phyloP scores from a whole-genome alignment of 1,140 invertebrate genomes.

The Sitophilus oryzae region DNA sequence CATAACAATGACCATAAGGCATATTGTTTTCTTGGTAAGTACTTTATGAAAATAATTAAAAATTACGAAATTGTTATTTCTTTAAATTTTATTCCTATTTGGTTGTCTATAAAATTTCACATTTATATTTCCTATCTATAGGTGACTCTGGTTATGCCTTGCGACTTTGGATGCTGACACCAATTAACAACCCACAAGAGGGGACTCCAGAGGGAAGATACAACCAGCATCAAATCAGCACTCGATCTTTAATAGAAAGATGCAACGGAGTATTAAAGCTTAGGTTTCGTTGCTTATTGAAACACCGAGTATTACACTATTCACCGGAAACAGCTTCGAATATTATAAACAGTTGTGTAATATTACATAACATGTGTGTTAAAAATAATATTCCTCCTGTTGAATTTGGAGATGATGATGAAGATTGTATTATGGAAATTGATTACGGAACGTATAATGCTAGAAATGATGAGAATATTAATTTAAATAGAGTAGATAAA shows the following conservation, averaged over 20 bases:
- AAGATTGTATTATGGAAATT: conserved; percentile 2
- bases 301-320: conserved; percentile 33
- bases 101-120: conserved; percentile 34
- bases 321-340: conserved; percentile 18
- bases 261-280: conserved; percentile 41
- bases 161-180: conserved; percentile 42
- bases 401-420: conserved; percentile 13
- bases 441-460: neutral
- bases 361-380: conserved; percentile 38
- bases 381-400: conserved; percentile 17
- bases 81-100: conserved; percentile 13
- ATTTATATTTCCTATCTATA: too few species aligned
- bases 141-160: conserved; percentile 43
- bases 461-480: too few species aligned
- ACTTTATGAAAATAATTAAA: conserved; percentile 14
- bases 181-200: conserved; percentile 24
- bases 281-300: conserved; percentile 31
- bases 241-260: conserved; percentile 39
- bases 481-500: too few species aligned
- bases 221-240: conserved; percentile 29
- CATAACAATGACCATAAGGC: conserved; percentile 8
- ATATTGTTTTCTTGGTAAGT: conserved; percentile 29
- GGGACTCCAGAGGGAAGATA: conserved; percentile 32
- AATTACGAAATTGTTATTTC: conserved; percentile 3
- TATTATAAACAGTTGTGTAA: conserved; percentile 35